Base-by-base conservation (phyloP, 2,888 invertebrate species). In the Perithous albicinctus region DNA sequence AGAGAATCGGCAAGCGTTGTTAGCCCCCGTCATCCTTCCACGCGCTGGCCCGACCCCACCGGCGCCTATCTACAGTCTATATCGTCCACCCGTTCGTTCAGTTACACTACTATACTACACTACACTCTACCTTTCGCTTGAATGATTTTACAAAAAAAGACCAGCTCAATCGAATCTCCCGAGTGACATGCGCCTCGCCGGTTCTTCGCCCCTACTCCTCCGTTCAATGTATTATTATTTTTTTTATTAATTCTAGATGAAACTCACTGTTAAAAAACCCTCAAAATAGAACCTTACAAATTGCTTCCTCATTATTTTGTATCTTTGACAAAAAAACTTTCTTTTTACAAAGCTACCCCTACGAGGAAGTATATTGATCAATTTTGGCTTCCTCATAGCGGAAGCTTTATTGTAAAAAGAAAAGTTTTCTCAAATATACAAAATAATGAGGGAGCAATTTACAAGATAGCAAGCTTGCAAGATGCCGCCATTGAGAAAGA, bases 121-220 rank as follows among this genome's bases (percentile, higher is more conserved):
- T 4, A n/a, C n/a, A 63, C 54, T 54, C 26, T n/a, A 56, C 29
- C 67, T 46, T 20, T 43, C 67, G 78, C 74, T 78, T 81, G 67
- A 77, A 81, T 73, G 77, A 80, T 80, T 77, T 67, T 77, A 43
- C 29, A 12, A 69, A 77, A 61, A 66, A 72, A n/a, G n/a, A 20
- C 43, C 43, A 43, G 51, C 59, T 51, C 59, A 66, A 76, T 59
- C 80, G 80, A 76, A 72, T 80, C 76, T 56, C 38, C 35, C 23
- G 56, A 56, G 56, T 43, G 43, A n/a, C 35, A 35, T 51, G 35
- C 32, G 32, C 48, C 43, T 29, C 48, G 48, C 18, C 48, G 18
- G 32, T 48, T n/a, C n/a, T n/a, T n/a, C n/a, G n/a, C 20, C n/a
- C 15, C 26, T 5, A 2, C 18, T 29, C 32, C 26, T 4, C 64